A percentile compares a stretch with the other conserved stretches of the same genome.
Evolutionary conservation across 2,888 invertebrate species (phyloP).

Genomic region (Dicycla oo): DNA sequence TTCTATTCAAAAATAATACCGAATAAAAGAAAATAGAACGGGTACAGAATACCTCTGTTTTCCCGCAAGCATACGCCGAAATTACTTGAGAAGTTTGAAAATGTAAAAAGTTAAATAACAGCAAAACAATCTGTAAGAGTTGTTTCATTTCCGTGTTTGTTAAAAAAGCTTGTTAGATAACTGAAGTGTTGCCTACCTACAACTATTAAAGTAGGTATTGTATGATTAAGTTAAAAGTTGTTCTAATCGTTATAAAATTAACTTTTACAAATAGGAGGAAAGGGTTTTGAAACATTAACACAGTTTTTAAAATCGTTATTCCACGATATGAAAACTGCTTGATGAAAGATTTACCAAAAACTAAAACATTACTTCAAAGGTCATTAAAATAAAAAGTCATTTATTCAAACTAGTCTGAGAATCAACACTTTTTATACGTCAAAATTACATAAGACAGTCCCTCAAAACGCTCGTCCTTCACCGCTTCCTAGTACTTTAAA

Average conservation of each 20-base stretch:
- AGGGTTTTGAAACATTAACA: background rate
- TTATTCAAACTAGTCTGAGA: background rate
- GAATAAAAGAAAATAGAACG: constrained; percentile 43
- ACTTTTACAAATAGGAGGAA: background rate
- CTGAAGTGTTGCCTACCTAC: constrained; percentile 20
- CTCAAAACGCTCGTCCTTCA: background rate
- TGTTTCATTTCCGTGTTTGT: constrained; percentile 41
- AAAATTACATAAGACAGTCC: background rate
- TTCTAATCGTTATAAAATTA: background rate
- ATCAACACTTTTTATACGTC: background rate
- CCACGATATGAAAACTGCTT: no score
- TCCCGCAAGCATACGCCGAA: constrained; percentile 51
- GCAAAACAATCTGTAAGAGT: constrained; percentile 49
- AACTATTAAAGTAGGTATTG: constrained; percentile 19
- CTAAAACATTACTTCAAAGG: no score
- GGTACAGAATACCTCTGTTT: constrained; percentile 21
- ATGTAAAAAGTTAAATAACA: constrained; percentile 60
- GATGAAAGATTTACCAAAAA: background rate
- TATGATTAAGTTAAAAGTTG: background rate
- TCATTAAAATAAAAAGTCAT: background rate
- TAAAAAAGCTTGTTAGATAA: constrained; percentile 40
- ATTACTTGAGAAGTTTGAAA: constrained; percentile 54
- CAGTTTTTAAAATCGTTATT: no score
- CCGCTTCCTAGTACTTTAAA: background rate
- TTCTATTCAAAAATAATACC: background rate